Base-by-base conservation (phyloP, 2,113 vertebrate species). In the Amphiprion ocellaris region DNA sequence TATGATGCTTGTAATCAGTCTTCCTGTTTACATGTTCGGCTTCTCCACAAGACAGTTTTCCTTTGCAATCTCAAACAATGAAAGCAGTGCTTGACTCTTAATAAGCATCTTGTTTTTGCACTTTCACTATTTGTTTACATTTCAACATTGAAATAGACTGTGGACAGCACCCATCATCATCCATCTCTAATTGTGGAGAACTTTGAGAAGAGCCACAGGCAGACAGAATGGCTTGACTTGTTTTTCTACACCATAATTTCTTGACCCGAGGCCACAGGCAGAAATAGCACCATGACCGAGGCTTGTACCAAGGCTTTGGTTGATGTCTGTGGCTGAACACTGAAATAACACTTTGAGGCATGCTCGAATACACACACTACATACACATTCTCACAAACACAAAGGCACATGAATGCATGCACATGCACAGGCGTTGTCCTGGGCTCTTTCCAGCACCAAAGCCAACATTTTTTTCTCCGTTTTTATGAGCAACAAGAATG, bases 201-300 rank as follows among this genome's bases (percentile, higher is more conserved):
- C 49, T 62, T 82, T 78, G 50, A 87, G 70, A 78, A 76, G 71
- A 84, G 77, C 79, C 77, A 28, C 54, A 67, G 37, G 71, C 82
- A 77, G 63, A 83, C 78, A 90, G 73, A 92, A 74, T 75, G 58
- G 75, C 66, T 80, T 56, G 66, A 75, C 85, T 82, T 91, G 78
- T 90, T 85, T 89, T 84, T 59, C 55, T 82, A 12, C 74, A 70
- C 83, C 79, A 87, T 92, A 85, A 88, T 91, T 92, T 90, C 69
- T 77, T 88, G 80, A 89, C 88, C 88, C 80, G 49, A 79, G 90
- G 87, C 87, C 89, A 83, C 88, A 85, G 54, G 70, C 90, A 90
- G 86, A 92, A 94, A 91, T 92, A 93, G 88, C 66, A 68, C 53
- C 84, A 58, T 82, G 88, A 78, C 75, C 12, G 55, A 53, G 75